Conservation (phyloP, 2,888 invertebrate species). For the Beris chalybata region DNA sequence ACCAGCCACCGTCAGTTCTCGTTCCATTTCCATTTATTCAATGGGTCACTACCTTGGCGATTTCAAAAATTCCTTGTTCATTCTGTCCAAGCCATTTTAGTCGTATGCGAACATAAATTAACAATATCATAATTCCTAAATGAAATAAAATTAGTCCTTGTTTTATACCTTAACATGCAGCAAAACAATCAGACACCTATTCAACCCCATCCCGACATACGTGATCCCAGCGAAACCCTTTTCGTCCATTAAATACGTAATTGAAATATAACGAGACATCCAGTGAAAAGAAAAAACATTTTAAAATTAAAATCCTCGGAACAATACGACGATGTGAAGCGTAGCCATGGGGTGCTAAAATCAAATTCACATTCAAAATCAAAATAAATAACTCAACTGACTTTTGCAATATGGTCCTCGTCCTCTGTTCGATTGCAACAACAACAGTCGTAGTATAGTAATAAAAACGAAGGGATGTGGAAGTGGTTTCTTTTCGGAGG, state of each 20-base stretch:
- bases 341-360: slow-evolving; percentile 20
- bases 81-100: too few relatives aligned
- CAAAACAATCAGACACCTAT: background rate
- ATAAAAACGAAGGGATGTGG: slow-evolving; percentile 11
- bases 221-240: background rate
- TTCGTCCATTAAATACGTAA: slow-evolving; percentile 29
- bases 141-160: too few relatives aligned
- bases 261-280: slow-evolving; percentile 27
- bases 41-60: too few relatives aligned
- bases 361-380: slow-evolving; percentile 36
- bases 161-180: too few relatives aligned
- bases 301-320: slow-evolving; percentile 16
- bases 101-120: too few relatives aligned
- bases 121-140: too few relatives aligned
- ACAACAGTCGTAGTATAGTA: background rate
- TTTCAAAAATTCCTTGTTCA: too few relatives aligned
- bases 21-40: too few relatives aligned
- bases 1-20: too few relatives aligned
- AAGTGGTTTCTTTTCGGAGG: slow-evolving; percentile 15
- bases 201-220: slow-evolving; percentile 21
- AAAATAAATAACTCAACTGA: slow-evolving; percentile 39
- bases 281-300: background rate
- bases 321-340: background rate
- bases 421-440: slow-evolving; percentile 32
- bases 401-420: slow-evolving; percentile 38